These are phyloP conservation scores for Drosophila rellima DNA, from an alignment of 2,888 invertebrate genomes.

Conservation along the genomic window DNA sequence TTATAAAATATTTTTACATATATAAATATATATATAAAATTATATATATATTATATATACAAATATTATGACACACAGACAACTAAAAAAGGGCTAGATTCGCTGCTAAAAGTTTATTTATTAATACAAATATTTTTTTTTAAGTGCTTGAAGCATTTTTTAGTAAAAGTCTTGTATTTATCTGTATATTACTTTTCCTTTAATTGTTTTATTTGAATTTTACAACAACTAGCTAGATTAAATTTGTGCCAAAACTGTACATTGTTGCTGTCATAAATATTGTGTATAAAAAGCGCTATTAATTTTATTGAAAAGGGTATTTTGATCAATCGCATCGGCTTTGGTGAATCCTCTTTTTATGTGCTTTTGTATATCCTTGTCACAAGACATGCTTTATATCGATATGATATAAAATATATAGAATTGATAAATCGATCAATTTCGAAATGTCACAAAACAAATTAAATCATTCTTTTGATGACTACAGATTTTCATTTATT, in stretches of 20 bases:
- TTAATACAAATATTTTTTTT: constrained; percentile 12
- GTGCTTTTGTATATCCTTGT: constrained; percentile 26
- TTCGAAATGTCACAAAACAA: background rate
- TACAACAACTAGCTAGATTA: constrained; percentile 47
- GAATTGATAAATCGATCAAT: background rate
- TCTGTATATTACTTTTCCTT: constrained; percentile 1
- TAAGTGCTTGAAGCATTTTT: constrained; percentile 8
- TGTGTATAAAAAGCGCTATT: constrained; percentile 48
- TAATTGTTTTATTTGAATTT: constrained; percentile 5
- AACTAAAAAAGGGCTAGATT: constrained; percentile 52
- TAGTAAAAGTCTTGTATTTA: constrained; percentile 23
- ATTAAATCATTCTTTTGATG: background rate
- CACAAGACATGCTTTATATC: background rate
- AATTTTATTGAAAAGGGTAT: constrained; percentile 76
- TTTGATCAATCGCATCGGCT: constrained; percentile 37
- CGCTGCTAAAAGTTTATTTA: constrained; percentile 31
- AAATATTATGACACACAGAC: constrained; percentile 57
- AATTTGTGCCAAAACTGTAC: constrained; percentile 47
- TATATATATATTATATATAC: constrained; percentile 22
- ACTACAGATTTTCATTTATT: background rate
- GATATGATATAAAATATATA: background rate
- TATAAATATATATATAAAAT: constrained; percentile 29
- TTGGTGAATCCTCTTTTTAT: constrained; percentile 51
- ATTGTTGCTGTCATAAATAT: constrained; percentile 65
- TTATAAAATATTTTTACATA: constrained; percentile 23